These are phyloP conservation scores for Neosalanx taihuensis DNA, from an alignment of 2,797 vertebrate genomes.

Conservation along the genomic window DNA sequence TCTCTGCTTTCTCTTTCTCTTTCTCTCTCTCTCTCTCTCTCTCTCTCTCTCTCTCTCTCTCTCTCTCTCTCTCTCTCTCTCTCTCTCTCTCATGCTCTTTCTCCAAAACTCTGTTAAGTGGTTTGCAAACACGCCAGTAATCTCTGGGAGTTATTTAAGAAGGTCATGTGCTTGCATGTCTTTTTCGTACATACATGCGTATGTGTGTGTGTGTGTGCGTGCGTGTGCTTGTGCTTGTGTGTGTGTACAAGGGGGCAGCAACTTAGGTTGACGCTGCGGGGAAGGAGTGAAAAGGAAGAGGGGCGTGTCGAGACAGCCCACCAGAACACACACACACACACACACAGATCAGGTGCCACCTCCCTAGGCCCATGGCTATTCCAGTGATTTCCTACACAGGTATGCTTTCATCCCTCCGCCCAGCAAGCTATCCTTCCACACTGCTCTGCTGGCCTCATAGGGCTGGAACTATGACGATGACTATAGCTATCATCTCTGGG, in stretches of 20 bases:
- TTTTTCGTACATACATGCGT: not conserved
- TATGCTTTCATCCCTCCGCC: not conserved
- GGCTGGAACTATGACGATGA: not conserved
- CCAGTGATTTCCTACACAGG: not conserved
- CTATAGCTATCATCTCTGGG: too few relatives aligned
- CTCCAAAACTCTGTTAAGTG: conserved; percentile 28
- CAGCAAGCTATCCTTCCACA: not conserved
- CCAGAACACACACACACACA: not conserved
- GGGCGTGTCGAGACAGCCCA: not conserved
- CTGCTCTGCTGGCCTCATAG: not conserved
- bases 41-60: not conserved
- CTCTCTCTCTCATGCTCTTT: not conserved
- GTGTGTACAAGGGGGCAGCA: not conserved
- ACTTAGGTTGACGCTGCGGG: not conserved
- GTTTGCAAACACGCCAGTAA: conserved; percentile 42
- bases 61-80: not conserved
- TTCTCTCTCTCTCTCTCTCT: not conserved
- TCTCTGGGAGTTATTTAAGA: conserved; percentile 19
- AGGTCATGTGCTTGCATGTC: conserved; percentile 27
- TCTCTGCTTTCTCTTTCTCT: not conserved
- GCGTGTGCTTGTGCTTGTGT: not conserved
- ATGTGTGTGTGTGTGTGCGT: conserved; percentile 1
- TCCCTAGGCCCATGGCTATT: not conserved
- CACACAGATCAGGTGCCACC: not conserved
- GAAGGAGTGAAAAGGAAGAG: not conserved